Conservation (phyloP, 2,888 invertebrate species). For the Tribolium freemani region DNA sequence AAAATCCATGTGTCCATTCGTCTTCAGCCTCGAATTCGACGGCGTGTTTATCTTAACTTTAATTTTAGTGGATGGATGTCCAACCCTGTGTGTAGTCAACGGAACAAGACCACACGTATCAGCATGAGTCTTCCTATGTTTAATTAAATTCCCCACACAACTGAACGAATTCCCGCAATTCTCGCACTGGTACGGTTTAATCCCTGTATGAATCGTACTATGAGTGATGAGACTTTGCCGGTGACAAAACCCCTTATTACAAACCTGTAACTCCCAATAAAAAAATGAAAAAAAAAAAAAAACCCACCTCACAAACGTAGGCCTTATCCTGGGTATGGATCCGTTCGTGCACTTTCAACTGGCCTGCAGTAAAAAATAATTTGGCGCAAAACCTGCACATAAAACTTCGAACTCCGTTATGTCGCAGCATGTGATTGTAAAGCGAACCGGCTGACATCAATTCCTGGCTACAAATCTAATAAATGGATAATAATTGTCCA, state of each 20-base stretch:
- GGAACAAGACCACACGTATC: constrained; percentile 67
- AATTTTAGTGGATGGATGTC: constrained; percentile 59
- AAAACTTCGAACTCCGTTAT: constrained; percentile 56
- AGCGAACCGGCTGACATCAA: constrained; percentile 62
- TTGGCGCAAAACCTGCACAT: constrained; percentile 65
- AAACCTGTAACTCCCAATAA: constrained; percentile 60
- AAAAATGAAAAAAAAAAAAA: constrained; percentile 41
- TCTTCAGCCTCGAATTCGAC: constrained; percentile 55
- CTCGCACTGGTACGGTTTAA: constrained; percentile 70
- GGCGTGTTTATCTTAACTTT: constrained; percentile 62
- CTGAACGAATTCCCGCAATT: constrained; percentile 68
- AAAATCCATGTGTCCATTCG: constrained; percentile 45
- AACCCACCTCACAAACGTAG: constrained; percentile 59
- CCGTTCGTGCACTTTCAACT: constrained; percentile 63
- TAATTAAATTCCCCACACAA: constrained; percentile 69
- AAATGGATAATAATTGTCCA: not conserved
- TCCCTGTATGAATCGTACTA: constrained; percentile 68
- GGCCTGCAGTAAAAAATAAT: constrained; percentile 60
- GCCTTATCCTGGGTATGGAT: constrained; percentile 63
- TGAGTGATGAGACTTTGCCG: constrained; percentile 70
- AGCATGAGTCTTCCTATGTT: constrained; percentile 68
- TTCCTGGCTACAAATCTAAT: constrained; percentile 58
- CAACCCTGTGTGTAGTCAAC: constrained; percentile 59
- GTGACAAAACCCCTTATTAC: constrained; percentile 69
- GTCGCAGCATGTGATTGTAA: constrained; percentile 61